Conservation (phyloP, 2,113 vertebrate genomes). For the Bombycilla garrulus region DNA sequence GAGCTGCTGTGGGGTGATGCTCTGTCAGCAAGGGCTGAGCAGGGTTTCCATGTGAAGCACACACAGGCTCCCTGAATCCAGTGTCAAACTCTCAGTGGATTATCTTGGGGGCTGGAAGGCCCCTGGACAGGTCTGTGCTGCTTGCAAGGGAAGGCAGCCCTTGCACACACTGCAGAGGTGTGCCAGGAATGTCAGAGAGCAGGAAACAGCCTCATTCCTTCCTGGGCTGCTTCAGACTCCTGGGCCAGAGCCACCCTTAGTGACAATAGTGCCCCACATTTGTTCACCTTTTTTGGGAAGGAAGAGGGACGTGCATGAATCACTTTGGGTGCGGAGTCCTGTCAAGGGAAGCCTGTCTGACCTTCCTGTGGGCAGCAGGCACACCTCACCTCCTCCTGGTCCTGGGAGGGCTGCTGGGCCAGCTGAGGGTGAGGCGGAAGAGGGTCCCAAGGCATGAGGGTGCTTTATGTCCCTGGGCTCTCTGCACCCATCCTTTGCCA, state of each 20-base stretch:
- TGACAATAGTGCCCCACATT: background rate
- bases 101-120: background rate
- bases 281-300: background rate
- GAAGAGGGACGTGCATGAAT: too few species aligned
- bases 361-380: background rate
- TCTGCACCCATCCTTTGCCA: background rate
- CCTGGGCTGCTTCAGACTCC: background rate
- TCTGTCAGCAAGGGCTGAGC: background rate
- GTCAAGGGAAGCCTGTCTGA: background rate
- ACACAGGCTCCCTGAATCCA: background rate
- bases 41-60: background rate
- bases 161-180: background rate
- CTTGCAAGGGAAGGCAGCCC: background rate
- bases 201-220: background rate
- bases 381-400: background rate
- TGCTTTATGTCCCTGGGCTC: background rate
- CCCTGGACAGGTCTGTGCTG: background rate
- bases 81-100: background rate
- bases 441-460: background rate
- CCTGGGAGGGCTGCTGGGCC: background rate
- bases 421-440: background rate
- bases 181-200: background rate
- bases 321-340: background rate
- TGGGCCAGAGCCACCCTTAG: background rate
- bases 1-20: background rate